Percentiles rank a stretch among this genome's conserved stretches.
Evolutionary conservation across 2,797 vertebrate genomes (phyloP).

Genomic region (Etheostoma perlongum): DNA sequence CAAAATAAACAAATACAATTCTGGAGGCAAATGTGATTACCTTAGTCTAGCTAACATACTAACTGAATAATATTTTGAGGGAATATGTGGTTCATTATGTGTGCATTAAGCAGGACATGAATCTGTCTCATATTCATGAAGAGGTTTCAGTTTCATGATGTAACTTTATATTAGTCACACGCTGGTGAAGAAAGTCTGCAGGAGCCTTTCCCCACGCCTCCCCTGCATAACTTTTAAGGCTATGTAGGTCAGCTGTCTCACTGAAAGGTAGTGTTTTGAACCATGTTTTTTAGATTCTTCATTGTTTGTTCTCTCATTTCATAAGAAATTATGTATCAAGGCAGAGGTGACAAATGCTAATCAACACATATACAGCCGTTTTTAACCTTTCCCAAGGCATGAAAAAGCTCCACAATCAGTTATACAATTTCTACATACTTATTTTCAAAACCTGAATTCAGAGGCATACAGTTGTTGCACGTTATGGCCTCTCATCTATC

Average conservation of each 20-base stretch:
- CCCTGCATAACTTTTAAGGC: slow-evolving; percentile 54
- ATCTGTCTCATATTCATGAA: slow-evolving; percentile 37
- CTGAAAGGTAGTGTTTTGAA: slow-evolving; percentile 51
- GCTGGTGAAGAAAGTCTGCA: slow-evolving; percentile 51
- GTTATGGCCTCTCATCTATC: slow-evolving; percentile 23
- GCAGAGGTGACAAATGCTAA: slow-evolving; percentile 46
- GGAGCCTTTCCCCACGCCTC: slow-evolving; percentile 42
- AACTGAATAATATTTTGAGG: background rate
- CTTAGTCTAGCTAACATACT: background rate
- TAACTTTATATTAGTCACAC: slow-evolving; percentile 61
- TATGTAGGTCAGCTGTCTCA: slow-evolving; percentile 73
- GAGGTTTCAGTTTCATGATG: slow-evolving; percentile 53
- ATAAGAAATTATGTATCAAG: slow-evolving; percentile 29
- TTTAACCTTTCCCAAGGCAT: slow-evolving; percentile 19
- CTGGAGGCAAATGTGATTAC: background rate
- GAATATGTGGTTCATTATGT: slow-evolving; percentile 15
- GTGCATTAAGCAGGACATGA: slow-evolving; percentile 34
- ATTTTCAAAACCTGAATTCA: slow-evolving; percentile 38
- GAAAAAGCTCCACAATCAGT: slow-evolving; percentile 28
- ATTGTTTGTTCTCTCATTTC: slow-evolving; percentile 60
- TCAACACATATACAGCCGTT: slow-evolving; percentile 15
- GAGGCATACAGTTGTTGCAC: slow-evolving; percentile 14
- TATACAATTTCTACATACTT: slow-evolving; percentile 45
- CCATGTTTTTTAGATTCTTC: slow-evolving; percentile 32
- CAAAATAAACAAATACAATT: background rate